Evolutionary conservation across 1,140 invertebrate genomes (phyloP).

Genomic region (Hormaphis cornu): DNA sequence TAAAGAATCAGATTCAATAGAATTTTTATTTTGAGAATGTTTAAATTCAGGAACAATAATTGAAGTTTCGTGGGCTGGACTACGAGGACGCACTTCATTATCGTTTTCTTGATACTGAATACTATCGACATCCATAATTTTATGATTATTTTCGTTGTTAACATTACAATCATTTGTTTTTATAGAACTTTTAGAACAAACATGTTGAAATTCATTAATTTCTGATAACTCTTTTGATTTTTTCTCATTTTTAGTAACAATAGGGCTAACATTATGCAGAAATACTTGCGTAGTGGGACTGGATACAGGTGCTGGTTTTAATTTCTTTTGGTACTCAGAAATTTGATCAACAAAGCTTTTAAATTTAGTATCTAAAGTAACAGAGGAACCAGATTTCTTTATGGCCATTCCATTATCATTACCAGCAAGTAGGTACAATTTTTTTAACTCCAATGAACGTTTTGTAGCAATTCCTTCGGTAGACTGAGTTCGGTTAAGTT

Average conservation of each 20-base stretch:
- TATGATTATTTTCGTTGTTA: constrained; percentile 32
- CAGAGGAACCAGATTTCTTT: constrained; percentile 73
- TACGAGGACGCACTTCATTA: constrained; percentile 45
- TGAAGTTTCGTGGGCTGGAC: constrained; percentile 52
- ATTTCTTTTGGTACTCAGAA: constrained; percentile 75
- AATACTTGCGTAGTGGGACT: constrained; percentile 67
- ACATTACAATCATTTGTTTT: constrained; percentile 46
- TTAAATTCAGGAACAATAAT: constrained; percentile 54
- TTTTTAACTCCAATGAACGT: constrained; percentile 72
- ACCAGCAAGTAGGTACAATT: constrained; percentile 66
- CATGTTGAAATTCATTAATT: constrained; percentile 38
- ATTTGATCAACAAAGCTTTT: constrained; percentile 74
- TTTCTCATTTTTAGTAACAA: constrained; percentile 27
- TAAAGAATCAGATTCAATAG: constrained; percentile 33
- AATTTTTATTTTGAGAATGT: constrained; percentile 32
- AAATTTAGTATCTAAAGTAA: constrained; percentile 70
- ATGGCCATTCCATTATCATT: constrained; percentile 52
- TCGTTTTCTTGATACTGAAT: constrained; percentile 39
- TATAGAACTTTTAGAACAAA: constrained; percentile 44
- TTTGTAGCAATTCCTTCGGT: constrained; percentile 78
- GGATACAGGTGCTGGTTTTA: constrained; percentile 67
- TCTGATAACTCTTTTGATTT: constrained; percentile 37
- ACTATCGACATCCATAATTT: constrained; percentile 30
- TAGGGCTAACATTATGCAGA: constrained; percentile 45
- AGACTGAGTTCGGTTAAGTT: constrained; percentile 68